Evolutionary conservation across 64 coral and sea anemone genomes (phyloP).

Genomic region (Astreopora myriophthalma): DNA sequence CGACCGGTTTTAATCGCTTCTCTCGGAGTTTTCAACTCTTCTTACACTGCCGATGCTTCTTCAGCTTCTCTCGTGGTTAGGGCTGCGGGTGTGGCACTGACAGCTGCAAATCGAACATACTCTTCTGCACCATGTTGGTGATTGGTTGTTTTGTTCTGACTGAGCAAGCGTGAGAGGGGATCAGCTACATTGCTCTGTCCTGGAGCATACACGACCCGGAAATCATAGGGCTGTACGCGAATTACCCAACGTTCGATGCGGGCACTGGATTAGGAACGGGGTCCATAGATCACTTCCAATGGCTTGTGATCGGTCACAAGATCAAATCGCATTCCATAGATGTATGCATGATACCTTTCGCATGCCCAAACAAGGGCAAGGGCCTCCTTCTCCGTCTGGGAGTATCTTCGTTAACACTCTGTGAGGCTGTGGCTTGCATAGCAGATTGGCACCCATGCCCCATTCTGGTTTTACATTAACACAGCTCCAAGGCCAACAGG

Average conservation of each 20-base stretch:
- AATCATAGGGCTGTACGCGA: slow-evolving; percentile 41
- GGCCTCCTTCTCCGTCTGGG: not conserved
- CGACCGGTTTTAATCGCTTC: not conserved
- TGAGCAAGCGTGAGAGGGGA: not conserved
- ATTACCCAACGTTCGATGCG: slow-evolving; percentile 48
- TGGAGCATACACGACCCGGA: slow-evolving; percentile 9
- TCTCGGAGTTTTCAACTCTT: slow-evolving; percentile 18
- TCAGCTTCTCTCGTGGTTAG: slow-evolving; percentile 20
- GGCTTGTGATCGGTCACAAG: slow-evolving; percentile 65
- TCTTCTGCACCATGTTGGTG: not conserved
- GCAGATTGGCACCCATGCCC: not conserved
- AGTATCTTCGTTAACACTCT: not conserved
- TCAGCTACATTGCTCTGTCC: not conserved
- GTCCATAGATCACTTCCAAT: slow-evolving; percentile 7
- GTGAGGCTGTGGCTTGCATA: slow-evolving; percentile 7
- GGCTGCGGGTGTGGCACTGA: slow-evolving; percentile 30
- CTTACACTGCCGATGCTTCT: slow-evolving; percentile 14
- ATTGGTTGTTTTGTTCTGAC: not conserved
- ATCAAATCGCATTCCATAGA: slow-evolving; percentile 44
- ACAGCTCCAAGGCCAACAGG: slow-evolving; percentile 2
- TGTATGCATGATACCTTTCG: slow-evolving; percentile 49
- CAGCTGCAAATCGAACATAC: slow-evolving; percentile 40
- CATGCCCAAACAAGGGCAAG: not conserved
- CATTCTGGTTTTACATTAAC: not conserved
- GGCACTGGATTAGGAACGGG: not conserved